Evolutionary conservation across 2,113 vertebrate genomes (phyloP).

Genomic region (Theristicus caerulescens): DNA sequence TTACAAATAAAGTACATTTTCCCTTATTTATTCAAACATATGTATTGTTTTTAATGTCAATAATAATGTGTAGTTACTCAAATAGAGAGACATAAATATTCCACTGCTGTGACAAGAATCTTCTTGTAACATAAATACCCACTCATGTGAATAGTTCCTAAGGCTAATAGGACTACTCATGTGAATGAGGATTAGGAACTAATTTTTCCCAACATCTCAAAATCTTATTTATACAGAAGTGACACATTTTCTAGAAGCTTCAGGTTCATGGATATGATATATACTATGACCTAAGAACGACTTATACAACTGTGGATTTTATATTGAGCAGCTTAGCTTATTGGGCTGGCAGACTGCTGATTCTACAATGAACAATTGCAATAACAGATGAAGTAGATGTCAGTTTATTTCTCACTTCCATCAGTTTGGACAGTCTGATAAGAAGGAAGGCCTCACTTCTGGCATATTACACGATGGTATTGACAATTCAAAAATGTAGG

Average conservation of each 20-base stretch:
- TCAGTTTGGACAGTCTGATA: neutral
- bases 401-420: neutral
- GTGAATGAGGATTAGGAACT: neutral
- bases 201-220: neutral
- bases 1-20: neutral
- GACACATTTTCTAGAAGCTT: neutral
- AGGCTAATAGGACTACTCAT: neutral
- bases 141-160: neutral
- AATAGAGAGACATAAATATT: neutral
- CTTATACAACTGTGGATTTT: neutral
- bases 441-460: neutral
- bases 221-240: neutral
- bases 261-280: neutral
- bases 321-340: neutral
- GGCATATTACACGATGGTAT: neutral
- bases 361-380: neutral
- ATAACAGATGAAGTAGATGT: neutral
- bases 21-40: neutral
- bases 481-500: neutral
- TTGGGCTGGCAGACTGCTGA: neutral
- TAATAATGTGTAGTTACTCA: neutral
- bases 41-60: neutral
- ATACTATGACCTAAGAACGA: neutral
- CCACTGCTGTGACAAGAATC: neutral
- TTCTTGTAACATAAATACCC: neutral